phyloP scores from a whole-genome alignment of 2,113 vertebrate species.

The Pungitius pungitius region DNA sequence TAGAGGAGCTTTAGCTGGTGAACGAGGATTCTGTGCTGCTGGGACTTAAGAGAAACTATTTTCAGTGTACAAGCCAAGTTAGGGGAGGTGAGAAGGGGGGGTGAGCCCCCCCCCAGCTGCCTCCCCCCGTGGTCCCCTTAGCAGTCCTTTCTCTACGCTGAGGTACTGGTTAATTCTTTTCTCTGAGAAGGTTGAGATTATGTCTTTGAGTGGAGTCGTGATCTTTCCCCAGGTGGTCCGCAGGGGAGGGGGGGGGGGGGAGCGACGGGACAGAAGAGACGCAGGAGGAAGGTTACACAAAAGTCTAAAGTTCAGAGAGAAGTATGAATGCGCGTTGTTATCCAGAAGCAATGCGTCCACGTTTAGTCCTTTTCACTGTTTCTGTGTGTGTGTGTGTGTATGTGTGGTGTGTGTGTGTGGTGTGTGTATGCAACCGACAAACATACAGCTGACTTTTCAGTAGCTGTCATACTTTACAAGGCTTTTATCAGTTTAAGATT shows the following conservation, averaged over 20 bases:
- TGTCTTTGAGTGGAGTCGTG: conserved; percentile 39
- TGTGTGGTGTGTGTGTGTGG: conserved; percentile 49
- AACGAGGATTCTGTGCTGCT: conserved; percentile 56
- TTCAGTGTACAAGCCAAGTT: conserved; percentile 55
- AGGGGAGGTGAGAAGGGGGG: conserved; percentile 47
- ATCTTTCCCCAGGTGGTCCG: conserved; percentile 59
- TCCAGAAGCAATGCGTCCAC: conserved; percentile 24
- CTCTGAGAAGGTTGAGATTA: conserved; percentile 10
- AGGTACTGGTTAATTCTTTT: conserved; percentile 16
- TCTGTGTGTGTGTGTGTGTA: not conserved
- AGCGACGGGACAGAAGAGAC: conserved; percentile 45
- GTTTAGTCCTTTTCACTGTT: conserved; percentile 31
- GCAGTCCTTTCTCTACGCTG: conserved; percentile 14
- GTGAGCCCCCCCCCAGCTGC: conserved; percentile 13
- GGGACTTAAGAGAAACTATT: conserved; percentile 37
- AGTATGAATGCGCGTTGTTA: conserved; percentile 9
- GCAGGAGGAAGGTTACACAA: conserved; percentile 43
- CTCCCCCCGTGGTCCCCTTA: conserved; percentile 25
- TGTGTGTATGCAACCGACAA: conserved; percentile 59
- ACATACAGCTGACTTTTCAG: conserved; percentile 62
- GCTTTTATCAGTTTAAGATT: conserved; percentile 7
- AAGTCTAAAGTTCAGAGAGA: conserved; percentile 48
- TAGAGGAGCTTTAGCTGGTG: conserved; percentile 72
- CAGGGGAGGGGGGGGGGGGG: conserved; percentile 57
- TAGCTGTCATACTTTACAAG: conserved; percentile 11